A percentile compares a stretch with the other conserved stretches of the same genome.
Evolutionary conservation across 2,113 vertebrate species (phyloP).

Genomic region (Hippocampus barbouri): DNA sequence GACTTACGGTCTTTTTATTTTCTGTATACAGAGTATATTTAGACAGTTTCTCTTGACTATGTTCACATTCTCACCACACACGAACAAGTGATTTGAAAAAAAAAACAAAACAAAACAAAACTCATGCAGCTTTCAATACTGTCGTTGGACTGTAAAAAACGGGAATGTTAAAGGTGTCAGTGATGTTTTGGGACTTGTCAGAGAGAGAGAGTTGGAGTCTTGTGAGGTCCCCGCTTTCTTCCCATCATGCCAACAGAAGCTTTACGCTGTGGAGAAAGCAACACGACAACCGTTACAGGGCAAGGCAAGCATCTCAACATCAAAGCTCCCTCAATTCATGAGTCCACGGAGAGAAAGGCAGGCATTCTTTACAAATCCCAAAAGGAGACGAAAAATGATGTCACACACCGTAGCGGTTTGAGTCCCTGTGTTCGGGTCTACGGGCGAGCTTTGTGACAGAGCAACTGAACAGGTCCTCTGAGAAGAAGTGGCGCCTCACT

Average conservation of each 20-base stretch:
- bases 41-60: conserved; percentile 75
- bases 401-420: conserved; percentile 19
- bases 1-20: conserved; percentile 70
- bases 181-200: conserved; percentile 32
- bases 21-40: conserved; percentile 77
- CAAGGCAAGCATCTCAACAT: conserved; percentile 69
- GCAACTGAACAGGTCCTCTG: conserved; percentile 40
- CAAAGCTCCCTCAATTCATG: conserved; percentile 57
- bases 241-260: conserved; percentile 70
- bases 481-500: conserved; percentile 33
- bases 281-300: conserved; percentile 70
- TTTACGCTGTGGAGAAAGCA: conserved; percentile 71
- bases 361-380: conserved; percentile 60
- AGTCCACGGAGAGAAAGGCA: conserved; percentile 59
- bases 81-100: conserved; percentile 73
- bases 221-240: conserved; percentile 45
- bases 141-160: conserved; percentile 67
- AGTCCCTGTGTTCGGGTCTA: conserved; percentile 27
- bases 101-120: conserved; percentile 66
- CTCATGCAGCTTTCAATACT: conserved; percentile 75
- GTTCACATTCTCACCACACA: conserved; percentile 79
- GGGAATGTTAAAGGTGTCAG: conserved; percentile 74
- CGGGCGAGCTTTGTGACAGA: conserved; percentile 44
- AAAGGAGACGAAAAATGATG: conserved; percentile 58
- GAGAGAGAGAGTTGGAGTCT: conserved; percentile 40